A percentile compares a stretch with the other conserved stretches of the same genome.
Evolutionary conservation across 2,888 invertebrate species (phyloP).

Genomic region (Epinotia nisella): DNA sequence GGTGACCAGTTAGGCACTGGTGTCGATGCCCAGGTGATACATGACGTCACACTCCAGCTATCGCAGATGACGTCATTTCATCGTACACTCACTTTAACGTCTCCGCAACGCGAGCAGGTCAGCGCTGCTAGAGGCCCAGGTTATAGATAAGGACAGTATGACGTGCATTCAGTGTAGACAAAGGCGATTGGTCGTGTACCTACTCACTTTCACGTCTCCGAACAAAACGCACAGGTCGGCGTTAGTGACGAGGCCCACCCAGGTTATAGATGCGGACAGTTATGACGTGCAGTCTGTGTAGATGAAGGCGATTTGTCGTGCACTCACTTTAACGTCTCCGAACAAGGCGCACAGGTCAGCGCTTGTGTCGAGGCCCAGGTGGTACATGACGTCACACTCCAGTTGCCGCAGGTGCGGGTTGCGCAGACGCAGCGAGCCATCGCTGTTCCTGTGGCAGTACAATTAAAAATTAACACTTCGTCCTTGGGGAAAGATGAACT

Average conservation of each 20-base stretch:
- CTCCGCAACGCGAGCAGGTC: too few relatives aligned
- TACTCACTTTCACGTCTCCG: constrained; percentile 60
- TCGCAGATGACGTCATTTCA: too few relatives aligned
- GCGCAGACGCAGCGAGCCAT: constrained; percentile 72
- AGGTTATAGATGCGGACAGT: background rate
- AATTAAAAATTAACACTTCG: background rate
- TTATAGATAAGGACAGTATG: background rate
- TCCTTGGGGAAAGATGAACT: too few relatives aligned
- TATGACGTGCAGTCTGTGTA: background rate
- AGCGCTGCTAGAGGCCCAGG: too few relatives aligned
- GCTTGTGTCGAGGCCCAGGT: constrained; percentile 83
- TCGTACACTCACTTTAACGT: too few relatives aligned
- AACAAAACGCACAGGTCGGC: background rate
- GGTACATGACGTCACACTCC: constrained; percentile 83
- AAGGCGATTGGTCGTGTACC: background rate
- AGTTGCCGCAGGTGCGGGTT: constrained; percentile 77
- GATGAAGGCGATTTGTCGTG: background rate
- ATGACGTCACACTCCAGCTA: constrained; percentile 76
- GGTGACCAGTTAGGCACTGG: constrained; percentile 79
- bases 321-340: constrained; percentile 86
- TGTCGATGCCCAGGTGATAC: constrained; percentile 86
- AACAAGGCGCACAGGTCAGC: constrained; percentile 85
- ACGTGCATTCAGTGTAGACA: background rate
- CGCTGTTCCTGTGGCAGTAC: constrained; percentile 64
- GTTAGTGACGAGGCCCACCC: background rate